These are phyloP conservation scores for Barbus barbus DNA, from an alignment of 2,113 vertebrate species.

Conservation along the genomic window DNA sequence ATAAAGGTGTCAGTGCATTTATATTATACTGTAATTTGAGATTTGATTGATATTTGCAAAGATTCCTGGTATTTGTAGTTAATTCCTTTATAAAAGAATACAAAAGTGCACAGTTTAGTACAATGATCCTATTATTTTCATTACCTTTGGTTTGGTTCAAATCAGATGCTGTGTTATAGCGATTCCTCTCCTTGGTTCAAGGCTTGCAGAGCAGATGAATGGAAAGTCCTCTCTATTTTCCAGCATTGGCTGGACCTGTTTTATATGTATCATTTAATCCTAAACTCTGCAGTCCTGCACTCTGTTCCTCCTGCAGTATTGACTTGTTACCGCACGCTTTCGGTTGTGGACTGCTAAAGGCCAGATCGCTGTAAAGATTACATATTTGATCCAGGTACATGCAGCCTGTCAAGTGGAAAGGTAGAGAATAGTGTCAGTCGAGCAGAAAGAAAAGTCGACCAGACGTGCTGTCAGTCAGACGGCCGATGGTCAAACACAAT, in stretches of 20 bases:
- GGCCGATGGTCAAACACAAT: background rate
- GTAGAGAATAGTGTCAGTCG: slow-evolving; percentile 1
- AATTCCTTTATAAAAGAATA: background rate
- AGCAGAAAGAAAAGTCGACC: background rate
- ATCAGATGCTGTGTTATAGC: background rate
- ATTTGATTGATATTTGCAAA: background rate
- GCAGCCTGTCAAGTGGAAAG: slow-evolving; percentile 19
- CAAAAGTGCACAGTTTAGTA: background rate
- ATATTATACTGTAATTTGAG: background rate
- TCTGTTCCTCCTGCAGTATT: slow-evolving; percentile 13
- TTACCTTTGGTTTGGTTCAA: background rate
- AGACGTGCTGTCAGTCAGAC: background rate
- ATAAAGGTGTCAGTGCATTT: background rate
- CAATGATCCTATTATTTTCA: background rate
- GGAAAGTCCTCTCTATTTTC: background rate
- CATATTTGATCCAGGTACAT: slow-evolving; percentile 3
- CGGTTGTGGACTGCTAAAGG: slow-evolving; percentile 4
- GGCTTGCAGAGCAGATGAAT: background rate
- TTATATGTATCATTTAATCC: slow-evolving; percentile 9
- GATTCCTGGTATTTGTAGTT: background rate
- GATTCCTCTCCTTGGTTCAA: too few relatives aligned
- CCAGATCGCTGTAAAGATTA: slow-evolving; percentile 36
- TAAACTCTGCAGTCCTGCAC: background rate
- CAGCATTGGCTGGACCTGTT: background rate
- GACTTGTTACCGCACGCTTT: too few relatives aligned